Evolutionary conservation across 2,113 vertebrate genomes (phyloP).

Genomic region (Menidia beryllina): DNA sequence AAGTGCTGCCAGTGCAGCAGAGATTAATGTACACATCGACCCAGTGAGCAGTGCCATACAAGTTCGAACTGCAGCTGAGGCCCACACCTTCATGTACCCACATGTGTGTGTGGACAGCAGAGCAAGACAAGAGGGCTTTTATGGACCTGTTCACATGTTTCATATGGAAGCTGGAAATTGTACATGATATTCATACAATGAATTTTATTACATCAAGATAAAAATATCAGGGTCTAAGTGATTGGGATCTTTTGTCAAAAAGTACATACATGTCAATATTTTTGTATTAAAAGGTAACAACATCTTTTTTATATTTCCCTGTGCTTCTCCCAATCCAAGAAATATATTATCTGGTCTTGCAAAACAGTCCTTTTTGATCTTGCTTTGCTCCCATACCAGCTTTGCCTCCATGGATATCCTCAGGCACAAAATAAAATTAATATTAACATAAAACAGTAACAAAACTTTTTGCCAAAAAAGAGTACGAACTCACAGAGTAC

Average conservation of each 20-base stretch:
- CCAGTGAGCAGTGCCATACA: slow-evolving; percentile 13
- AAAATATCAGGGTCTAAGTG: neutral
- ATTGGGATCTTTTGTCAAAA: too few species aligned
- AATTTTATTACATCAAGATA: too few species aligned
- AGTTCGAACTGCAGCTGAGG: slow-evolving; percentile 6
- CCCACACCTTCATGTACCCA: neutral
- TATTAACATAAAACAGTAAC: neutral
- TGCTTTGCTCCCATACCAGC: neutral
- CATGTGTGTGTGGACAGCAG: slow-evolving; percentile 6
- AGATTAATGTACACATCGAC: slow-evolving; percentile 64
- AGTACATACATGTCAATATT: too few species aligned
- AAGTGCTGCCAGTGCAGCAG: slow-evolving; percentile 24
- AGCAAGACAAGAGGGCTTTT: neutral
- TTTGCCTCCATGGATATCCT: neutral
- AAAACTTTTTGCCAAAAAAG: neutral
- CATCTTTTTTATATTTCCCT: neutral
- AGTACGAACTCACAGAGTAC: neutral
- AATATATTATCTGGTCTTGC: neutral
- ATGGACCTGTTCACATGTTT: too few species aligned
- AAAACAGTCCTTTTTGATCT: neutral
- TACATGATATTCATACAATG: neutral
- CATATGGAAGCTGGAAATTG: neutral
- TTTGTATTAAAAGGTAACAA: neutral
- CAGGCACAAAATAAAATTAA: neutral
- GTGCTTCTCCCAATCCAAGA: neutral